These are phyloP conservation scores for Columba guinea DNA, from an alignment of 2,797 vertebrate genomes.

Conservation along the genomic window DNA sequence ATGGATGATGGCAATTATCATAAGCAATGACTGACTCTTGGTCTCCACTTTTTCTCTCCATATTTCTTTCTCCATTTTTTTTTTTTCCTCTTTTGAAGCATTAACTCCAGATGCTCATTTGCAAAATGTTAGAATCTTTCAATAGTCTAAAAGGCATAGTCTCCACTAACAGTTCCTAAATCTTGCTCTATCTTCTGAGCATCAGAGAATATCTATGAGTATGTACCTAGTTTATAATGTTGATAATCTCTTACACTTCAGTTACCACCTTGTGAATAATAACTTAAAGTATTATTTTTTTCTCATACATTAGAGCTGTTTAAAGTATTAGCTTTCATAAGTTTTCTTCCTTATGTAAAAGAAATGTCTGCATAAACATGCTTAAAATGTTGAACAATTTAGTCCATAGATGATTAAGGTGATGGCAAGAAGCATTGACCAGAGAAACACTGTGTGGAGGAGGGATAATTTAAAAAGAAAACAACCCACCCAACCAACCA, in stretches of 20 bases:
- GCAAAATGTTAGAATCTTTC: not conserved
- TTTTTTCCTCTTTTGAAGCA: not conserved
- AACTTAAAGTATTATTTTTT: not conserved
- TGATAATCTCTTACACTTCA: not conserved
- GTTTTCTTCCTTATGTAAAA: not conserved
- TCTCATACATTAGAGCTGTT: not conserved
- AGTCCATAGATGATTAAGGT: not conserved
- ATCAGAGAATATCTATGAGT: not conserved
- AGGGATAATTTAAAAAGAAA: not conserved
- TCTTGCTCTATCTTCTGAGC: not conserved
- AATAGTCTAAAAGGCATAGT: not conserved
- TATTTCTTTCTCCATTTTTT: not conserved
- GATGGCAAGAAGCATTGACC: not conserved
- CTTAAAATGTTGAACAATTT: not conserved
- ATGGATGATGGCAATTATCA: slow-evolving; percentile 61
- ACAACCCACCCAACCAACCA: not conserved
- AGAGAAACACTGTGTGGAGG: not conserved
- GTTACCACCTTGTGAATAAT: not conserved
- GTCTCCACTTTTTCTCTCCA: not conserved
- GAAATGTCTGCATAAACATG: not conserved
- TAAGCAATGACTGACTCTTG: slow-evolving; percentile 55
- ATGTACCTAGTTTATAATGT: not conserved
- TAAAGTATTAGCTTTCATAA: not conserved
- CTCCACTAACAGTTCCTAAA: not conserved
- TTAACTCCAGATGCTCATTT: not conserved